Evolutionary conservation across 2,888 invertebrate species (phyloP).

Genomic region (Neoitamus cyanurus): DNA sequence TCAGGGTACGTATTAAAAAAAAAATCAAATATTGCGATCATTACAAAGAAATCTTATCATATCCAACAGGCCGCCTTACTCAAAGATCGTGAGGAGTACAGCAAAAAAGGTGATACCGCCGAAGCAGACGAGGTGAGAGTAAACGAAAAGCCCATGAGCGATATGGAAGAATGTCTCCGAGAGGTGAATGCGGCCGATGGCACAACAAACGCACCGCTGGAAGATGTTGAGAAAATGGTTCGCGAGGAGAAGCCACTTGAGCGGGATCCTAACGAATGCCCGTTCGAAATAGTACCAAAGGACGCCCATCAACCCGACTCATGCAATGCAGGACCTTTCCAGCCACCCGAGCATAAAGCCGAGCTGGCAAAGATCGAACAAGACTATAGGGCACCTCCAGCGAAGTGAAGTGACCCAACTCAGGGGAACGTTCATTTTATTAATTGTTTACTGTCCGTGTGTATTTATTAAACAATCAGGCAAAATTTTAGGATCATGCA

Average conservation of each 20-base stretch:
- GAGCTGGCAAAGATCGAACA: neutral
- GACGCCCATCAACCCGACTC: neutral
- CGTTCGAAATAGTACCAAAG: conserved; percentile 25
- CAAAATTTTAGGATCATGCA: neutral
- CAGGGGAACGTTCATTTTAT: neutral
- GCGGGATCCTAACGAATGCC: neutral
- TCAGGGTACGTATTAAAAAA: conserved; percentile 34
- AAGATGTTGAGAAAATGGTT: neutral
- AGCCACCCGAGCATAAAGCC: conserved; percentile 4
- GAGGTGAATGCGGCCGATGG: neutral
- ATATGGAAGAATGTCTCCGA: conserved; percentile 28
- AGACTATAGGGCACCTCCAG: neutral
- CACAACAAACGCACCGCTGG: neutral
- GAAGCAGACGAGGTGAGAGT: neutral
- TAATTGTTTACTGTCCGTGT: neutral
- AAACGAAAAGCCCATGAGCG: neutral
- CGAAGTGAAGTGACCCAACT: neutral
- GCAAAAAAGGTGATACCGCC: neutral
- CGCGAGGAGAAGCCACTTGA: neutral
- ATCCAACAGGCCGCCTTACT: neutral
- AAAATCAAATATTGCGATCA: neutral
- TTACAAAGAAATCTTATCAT: neutral
- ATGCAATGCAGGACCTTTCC: neutral
- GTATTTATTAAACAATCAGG: neutral
- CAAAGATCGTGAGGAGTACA: neutral